Evolutionary conservation across 2,797 vertebrate genomes (phyloP).

Genomic region (Peromyscus eremicus): DNA sequence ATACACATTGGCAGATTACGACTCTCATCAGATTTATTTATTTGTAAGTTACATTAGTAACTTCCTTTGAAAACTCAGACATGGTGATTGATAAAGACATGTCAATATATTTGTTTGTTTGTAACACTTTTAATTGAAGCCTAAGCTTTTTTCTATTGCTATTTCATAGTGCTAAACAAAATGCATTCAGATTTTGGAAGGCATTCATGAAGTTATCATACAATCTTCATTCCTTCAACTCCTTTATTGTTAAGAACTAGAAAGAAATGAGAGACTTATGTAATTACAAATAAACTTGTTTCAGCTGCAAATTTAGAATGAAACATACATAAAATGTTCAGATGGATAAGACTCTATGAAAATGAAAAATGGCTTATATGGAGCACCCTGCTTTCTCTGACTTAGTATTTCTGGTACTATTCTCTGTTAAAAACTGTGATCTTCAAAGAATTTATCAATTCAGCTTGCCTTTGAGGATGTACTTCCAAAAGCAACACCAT

Average conservation of each 20-base stretch:
- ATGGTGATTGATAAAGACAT: constrained; percentile 70
- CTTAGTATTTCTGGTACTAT: constrained; percentile 48
- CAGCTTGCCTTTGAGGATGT: constrained; percentile 1
- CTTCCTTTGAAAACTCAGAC: constrained; percentile 71
- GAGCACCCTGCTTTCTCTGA: constrained; percentile 39
- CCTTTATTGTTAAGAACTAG: constrained; percentile 58
- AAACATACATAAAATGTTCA: constrained; percentile 59
- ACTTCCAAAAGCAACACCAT: constrained; percentile 53
- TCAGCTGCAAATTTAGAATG: constrained; percentile 61
- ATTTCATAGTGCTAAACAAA: constrained; percentile 67
- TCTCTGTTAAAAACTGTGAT: constrained; percentile 28
- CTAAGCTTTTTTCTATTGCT: constrained; percentile 59
- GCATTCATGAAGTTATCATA: constrained; percentile 66
- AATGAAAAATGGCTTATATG: constrained; percentile 44
- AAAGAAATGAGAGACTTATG: constrained; percentile 70
- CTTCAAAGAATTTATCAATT: constrained; percentile 54
- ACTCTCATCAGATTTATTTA: constrained; percentile 77
- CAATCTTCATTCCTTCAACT: constrained; percentile 48
- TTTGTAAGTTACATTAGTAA: constrained; percentile 69
- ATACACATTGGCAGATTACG: constrained; percentile 70
- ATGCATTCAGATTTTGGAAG: constrained; percentile 73
- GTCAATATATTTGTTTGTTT: constrained; percentile 49
- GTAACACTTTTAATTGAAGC: constrained; percentile 72
- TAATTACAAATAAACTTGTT: constrained; percentile 70
- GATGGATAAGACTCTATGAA: constrained; percentile 39